Base-by-base conservation (phyloP, 2,113 vertebrate species). In the Struthidea cinerea region DNA sequence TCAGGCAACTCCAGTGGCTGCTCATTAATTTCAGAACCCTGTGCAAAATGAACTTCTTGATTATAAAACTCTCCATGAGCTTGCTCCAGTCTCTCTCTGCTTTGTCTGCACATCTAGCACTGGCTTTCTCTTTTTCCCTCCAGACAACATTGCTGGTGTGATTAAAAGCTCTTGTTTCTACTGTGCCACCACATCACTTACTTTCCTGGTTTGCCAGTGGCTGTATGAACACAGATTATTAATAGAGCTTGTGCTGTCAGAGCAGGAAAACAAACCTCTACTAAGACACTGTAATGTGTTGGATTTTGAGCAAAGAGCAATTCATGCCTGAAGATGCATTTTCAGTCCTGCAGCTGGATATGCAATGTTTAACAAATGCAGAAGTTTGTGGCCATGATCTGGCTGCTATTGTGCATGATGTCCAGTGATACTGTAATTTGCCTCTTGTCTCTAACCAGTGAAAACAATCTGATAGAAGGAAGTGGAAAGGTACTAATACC, bases 131-230 rank as follows among this genome's bases (percentile, higher is more conserved):
- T 80, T 96, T 95, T 97, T 95, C 97, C 96, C 97, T 96, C 76
- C 94, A 96, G 97, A 96, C 93, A 97, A 90, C 79, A 97, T 65
- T 87, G 92, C 79, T 95, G 88, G 79, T 95, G 96, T 97, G 96
- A 97, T 97, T 97, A 97, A 97, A 97, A 97, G 97, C 95, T 95
- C 93, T 93, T 97, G 95, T 95, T 97, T 96, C 93, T 81, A 63
- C 87, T 89, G 70, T 91, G 89, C 96, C 92, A 96, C 95, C 85
- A 90, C 94, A 96, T 97, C 94, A 92, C 96, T 97, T 94, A 95
- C 89, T 96, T 91, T 76, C 59, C 94, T 78, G 76, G 63, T 91
- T 97, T 97, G 97, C 97, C 96, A 75, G 87, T 95, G 93, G 97
- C 97, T 84, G 76, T 95, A 91, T 53, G 95, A 97, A 73, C 96